Evolutionary conservation across 2,888 invertebrate species (phyloP).

Genomic region (Rhingia campestris): DNA sequence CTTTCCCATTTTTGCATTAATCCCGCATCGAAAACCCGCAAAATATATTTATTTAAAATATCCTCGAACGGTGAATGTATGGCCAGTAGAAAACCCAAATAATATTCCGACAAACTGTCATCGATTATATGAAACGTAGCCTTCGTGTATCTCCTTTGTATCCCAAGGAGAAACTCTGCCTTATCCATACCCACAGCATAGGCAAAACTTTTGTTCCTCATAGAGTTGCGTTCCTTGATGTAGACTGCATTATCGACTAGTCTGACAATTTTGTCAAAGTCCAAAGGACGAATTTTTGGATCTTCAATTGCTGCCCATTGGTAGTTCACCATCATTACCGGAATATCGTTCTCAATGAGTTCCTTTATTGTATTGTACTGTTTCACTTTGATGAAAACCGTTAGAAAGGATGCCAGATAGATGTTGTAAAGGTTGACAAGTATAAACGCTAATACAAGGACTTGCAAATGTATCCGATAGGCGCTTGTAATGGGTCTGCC

Average conservation of each 20-base stretch:
- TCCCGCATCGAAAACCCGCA: constrained; percentile 31
- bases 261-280: constrained; percentile 19
- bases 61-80: constrained; percentile 36
- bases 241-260: background rate
- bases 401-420: constrained; percentile 37
- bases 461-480: constrained; percentile 38
- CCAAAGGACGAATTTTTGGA: background rate
- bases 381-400: constrained; percentile 26
- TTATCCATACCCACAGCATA: constrained; percentile 17
- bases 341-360: constrained; percentile 29
- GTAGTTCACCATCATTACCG: constrained; percentile 14
- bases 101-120: constrained; percentile 10
- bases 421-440: constrained; percentile 25
- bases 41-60: constrained; percentile 23
- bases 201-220: constrained; percentile 38
- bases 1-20: constrained; percentile 43
- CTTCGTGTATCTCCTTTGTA: constrained; percentile 18
- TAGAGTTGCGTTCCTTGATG: background rate
- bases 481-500: background rate
- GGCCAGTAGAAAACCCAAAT: constrained; percentile 26
- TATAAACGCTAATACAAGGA: constrained; percentile 37
- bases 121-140: constrained; percentile 11
- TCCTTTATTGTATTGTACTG: constrained; percentile 40
- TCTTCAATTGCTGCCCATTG: background rate
- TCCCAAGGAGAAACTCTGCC: constrained; percentile 20